phyloP scores from a whole-genome alignment of 1,140 invertebrate species.

The Acromyrmex charruanus region DNA sequence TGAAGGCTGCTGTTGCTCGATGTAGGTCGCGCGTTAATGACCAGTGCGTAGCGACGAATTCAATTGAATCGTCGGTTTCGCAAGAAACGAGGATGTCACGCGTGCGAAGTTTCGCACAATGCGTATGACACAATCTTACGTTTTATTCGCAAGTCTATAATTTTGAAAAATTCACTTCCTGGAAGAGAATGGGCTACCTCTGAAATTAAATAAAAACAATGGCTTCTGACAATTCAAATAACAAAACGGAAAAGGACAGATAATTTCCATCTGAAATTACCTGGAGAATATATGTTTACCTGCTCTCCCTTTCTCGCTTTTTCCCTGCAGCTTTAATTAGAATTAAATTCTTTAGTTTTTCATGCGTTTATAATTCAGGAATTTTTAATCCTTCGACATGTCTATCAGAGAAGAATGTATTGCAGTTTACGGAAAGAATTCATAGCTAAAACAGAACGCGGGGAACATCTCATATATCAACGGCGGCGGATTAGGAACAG shows the following conservation, averaged over 20 bases:
- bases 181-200: not conserved
- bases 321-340: not conserved
- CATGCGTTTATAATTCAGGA: slow-evolving; percentile 1
- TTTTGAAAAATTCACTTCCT: not conserved
- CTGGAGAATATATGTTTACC: not conserved
- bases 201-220: too few species aligned
- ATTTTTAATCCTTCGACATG: not conserved
- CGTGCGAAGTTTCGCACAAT: not conserved
- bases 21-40: slow-evolving; percentile 65
- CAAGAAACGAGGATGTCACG: slow-evolving; percentile 26
- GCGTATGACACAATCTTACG: not conserved
- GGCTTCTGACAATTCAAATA: too few species aligned
- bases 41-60: slow-evolving; percentile 42
- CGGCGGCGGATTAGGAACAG: slow-evolving; percentile 10
- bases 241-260: too few species aligned
- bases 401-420: not conserved
- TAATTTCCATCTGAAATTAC: not conserved
- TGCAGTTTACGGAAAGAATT: not conserved
- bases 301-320: not conserved
- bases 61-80: slow-evolving; percentile 54
- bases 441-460: not conserved
- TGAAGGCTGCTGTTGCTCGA: slow-evolving; percentile 2
- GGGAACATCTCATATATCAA: not conserved
- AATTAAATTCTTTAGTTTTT: not conserved
- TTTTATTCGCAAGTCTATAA: not conserved